Evolutionary conservation across 2,888 invertebrate genomes (phyloP).

Genomic region (Caenorhabditis sp.): DNA sequence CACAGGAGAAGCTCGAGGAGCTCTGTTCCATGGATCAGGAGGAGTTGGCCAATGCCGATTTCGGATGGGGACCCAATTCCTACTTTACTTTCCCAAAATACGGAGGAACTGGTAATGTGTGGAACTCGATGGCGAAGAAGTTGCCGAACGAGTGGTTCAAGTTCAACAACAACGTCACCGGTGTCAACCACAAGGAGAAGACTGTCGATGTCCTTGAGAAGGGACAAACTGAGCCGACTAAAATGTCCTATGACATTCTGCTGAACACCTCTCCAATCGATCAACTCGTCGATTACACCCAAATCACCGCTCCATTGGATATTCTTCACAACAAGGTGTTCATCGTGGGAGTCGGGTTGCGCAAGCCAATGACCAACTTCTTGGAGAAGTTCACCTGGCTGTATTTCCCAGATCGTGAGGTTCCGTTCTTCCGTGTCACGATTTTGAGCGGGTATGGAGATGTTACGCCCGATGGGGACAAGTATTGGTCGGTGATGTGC

Average conservation of each 20-base stretch:
- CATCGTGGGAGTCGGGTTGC: conserved; percentile 81
- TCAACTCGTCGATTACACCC: conserved; percentile 77
- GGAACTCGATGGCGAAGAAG: conserved; percentile 80
- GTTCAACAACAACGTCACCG: conserved; percentile 74
- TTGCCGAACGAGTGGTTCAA: conserved; percentile 80
- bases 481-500: conserved; percentile 83
- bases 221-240: conserved; percentile 59
- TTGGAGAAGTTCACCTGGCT: conserved; percentile 81
- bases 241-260: conserved; percentile 77
- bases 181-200: conserved; percentile 72
- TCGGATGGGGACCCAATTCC: conserved; percentile 83
- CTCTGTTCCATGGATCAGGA: conserved; percentile 80
- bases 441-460: conserved; percentile 82
- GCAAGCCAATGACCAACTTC: conserved; percentile 80
- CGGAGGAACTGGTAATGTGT: conserved; percentile 83
- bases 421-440: conserved; percentile 82
- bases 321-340: conserved; percentile 80
- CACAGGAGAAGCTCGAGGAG: conserved; percentile 81
- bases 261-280: conserved; percentile 81
- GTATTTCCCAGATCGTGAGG: conserved; percentile 81
- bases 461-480: conserved; percentile 79
- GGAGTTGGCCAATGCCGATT: conserved; percentile 80
- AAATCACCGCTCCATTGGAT: conserved; percentile 75
- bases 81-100: conserved; percentile 82
- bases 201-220: conserved; percentile 69